A percentile compares a stretch with the other conserved stretches of the same genome.
Evolutionary conservation across 2,797 vertebrate genomes (phyloP).

Genomic region (Balearica regulorum): DNA sequence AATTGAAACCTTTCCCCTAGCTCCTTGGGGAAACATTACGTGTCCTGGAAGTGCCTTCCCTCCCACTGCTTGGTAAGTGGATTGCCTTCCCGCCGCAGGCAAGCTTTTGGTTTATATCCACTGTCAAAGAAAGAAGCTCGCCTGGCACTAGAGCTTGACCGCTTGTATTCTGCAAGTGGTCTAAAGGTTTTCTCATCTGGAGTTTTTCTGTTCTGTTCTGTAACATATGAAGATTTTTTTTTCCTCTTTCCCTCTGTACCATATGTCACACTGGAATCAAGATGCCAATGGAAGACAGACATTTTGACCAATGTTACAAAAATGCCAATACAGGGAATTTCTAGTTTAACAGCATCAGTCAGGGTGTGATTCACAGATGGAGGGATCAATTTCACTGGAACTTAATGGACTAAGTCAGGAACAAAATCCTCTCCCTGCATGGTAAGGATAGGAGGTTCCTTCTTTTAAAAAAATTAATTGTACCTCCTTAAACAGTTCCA

Average conservation of each 20-base stretch:
- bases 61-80: neutral
- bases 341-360: neutral
- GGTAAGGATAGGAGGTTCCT: neutral
- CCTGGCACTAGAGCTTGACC: neutral
- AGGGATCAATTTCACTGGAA: neutral
- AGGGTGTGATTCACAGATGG: neutral
- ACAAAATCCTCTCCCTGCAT: neutral
- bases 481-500: neutral
- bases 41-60: neutral
- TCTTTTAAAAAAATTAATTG: neutral
- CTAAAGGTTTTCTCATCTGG: conserved; percentile 4
- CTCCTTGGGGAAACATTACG: neutral
- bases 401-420: neutral
- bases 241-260: neutral
- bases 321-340: neutral
- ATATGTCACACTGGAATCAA: neutral
- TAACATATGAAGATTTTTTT: neutral
- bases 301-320: neutral
- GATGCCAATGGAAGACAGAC: neutral
- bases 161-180: neutral
- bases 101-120: conserved; percentile 6
- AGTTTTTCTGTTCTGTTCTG: conserved; percentile 18
- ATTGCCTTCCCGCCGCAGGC: conserved; percentile 27
- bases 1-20: neutral
- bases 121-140: conserved; percentile 15